These are phyloP conservation scores for Nomada hirtipes DNA, from an alignment of 2,888 invertebrate genomes.

Conservation along the genomic window DNA sequence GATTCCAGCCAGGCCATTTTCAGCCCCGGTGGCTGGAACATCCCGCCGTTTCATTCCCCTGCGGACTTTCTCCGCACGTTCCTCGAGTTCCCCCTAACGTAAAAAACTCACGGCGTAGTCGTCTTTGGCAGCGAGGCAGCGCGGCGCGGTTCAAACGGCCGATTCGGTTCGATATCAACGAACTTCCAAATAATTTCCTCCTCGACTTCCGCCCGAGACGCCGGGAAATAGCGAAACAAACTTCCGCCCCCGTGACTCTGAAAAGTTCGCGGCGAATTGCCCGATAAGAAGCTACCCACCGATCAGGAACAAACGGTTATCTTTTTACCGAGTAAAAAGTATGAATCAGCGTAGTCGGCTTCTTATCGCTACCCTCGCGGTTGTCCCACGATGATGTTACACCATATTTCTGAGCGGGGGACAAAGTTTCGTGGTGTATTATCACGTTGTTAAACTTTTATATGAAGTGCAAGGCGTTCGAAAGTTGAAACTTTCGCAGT, in stretches of 20 bases:
- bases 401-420: not conserved
- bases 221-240: slow-evolving; percentile 72
- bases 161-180: slow-evolving; percentile 64
- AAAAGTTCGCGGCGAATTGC: slow-evolving; percentile 66
- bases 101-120: slow-evolving; percentile 43
- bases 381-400: not conserved
- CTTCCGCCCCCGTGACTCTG: slow-evolving; percentile 58
- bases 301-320: slow-evolving; percentile 56
- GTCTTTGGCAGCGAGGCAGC: not conserved
- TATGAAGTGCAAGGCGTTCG: too few species aligned
- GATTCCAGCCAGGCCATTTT: slow-evolving; percentile 10
- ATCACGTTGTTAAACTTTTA: too few species aligned
- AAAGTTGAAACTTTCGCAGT: too few species aligned
- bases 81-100: slow-evolving; percentile 1
- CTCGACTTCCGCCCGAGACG: slow-evolving; percentile 56
- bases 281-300: slow-evolving; percentile 64
- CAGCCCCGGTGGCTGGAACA: slow-evolving; percentile 4
- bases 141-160: slow-evolving; percentile 19
- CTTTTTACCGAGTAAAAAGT: slow-evolving; percentile 42
- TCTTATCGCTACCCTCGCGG: slow-evolving; percentile 39
- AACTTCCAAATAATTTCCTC: slow-evolving; percentile 72
- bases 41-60: slow-evolving; percentile 7
- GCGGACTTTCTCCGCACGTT: slow-evolving; percentile 10
- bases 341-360: slow-evolving; percentile 51
- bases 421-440: too few species aligned